These are phyloP conservation scores for Nothocercus julius DNA, from an alignment of 2,113 vertebrate species.

Conservation along the genomic window DNA sequence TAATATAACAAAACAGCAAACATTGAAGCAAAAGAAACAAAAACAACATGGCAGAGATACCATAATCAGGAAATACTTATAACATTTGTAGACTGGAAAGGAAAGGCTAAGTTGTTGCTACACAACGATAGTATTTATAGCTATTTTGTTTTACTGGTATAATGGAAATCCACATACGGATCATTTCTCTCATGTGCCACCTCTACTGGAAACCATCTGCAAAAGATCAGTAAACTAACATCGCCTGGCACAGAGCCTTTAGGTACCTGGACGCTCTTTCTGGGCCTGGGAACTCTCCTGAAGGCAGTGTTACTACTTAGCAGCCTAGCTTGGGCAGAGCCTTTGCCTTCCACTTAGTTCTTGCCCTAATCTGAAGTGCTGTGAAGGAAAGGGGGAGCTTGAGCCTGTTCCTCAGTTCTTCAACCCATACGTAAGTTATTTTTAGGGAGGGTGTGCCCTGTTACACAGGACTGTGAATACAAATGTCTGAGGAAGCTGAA, in stretches of 20 bases:
- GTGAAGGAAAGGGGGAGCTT: not conserved
- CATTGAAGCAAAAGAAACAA: not conserved
- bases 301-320: not conserved
- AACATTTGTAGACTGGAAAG: not conserved
- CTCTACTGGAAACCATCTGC: not conserved
- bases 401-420: not conserved
- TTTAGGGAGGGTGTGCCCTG: not conserved
- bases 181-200: not conserved
- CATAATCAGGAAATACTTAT: not conserved
- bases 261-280: not conserved
- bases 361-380: not conserved
- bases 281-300: not conserved
- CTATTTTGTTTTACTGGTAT: not conserved
- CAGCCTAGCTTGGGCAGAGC: not conserved
- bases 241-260: not conserved
- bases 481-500: not conserved
- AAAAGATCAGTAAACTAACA: not conserved
- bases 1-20: not conserved
- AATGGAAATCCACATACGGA: not conserved
- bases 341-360: not conserved
- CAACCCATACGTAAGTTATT: not conserved
- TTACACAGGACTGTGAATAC: not conserved
- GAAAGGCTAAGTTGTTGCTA: not conserved
- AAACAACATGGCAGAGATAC: not conserved
- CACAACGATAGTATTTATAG: not conserved